phyloP scores from a whole-genome alignment of 35 echinoderm and acorn worm genomes.

The Amphiura filiformis region DNA sequence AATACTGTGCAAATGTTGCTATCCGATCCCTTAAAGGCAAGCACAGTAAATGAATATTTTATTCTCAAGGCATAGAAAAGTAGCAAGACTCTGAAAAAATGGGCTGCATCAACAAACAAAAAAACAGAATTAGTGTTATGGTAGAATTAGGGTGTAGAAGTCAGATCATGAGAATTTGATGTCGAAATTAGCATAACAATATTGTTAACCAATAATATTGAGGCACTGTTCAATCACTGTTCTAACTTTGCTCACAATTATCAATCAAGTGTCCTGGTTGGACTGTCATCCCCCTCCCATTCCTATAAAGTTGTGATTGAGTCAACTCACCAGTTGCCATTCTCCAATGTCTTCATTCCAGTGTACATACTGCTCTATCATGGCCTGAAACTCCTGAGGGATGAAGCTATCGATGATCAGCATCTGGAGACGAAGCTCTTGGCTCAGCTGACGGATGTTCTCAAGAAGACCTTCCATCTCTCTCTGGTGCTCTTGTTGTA shows the following conservation, averaged over 20 bases:
- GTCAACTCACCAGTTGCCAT: conserved; percentile 85
- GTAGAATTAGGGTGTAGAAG: too few relatives aligned
- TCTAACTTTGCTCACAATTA: background rate
- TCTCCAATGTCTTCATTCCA: conserved; percentile 99
- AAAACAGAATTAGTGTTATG: too few relatives aligned
- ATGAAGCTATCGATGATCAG: conserved; percentile 97
- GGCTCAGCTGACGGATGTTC: conserved; percentile 90
- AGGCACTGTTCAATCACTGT: background rate
- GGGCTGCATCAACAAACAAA: too few relatives aligned
- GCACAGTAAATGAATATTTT: too few relatives aligned
- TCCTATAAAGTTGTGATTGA: background rate
- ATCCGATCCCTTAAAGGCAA: too few relatives aligned
- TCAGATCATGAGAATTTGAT: background rate
- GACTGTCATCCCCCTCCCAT: too few relatives aligned
- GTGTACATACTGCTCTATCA: conserved; percentile 99
- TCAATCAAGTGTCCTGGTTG: too few relatives aligned
- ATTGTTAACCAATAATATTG: background rate
- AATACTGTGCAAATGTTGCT: too few relatives aligned
- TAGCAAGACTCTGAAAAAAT: too few relatives aligned
- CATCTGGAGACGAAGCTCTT: conserved; percentile 86
- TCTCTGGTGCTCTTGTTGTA: conserved; percentile 93
- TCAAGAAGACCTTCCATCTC: conserved; percentile 94
- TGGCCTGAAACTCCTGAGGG: conserved; percentile 85
- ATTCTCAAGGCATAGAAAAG: too few relatives aligned
- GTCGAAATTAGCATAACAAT: background rate